These are phyloP conservation scores for Cheracebus regulus DNA, from an alignment of 2,797 vertebrate species.

Conservation along the genomic window DNA sequence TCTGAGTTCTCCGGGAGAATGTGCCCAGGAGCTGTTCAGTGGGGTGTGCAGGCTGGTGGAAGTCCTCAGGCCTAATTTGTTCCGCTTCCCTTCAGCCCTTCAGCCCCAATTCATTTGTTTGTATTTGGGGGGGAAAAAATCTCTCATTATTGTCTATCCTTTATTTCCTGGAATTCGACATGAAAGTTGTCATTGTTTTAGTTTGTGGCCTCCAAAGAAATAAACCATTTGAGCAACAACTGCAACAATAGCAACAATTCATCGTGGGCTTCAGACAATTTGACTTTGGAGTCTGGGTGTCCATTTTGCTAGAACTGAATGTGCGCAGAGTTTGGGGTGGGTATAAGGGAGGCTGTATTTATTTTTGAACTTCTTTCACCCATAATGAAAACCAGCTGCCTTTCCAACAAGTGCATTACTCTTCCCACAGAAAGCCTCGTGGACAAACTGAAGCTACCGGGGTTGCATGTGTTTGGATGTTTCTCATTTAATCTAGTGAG, in stretches of 20 bases:
- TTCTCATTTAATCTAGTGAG: background rate
- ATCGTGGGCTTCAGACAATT: background rate
- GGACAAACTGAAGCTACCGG: background rate
- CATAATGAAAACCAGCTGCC: slow-evolving; percentile 73
- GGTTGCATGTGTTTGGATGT: background rate
- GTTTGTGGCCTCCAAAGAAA: slow-evolving; percentile 33
- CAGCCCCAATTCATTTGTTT: slow-evolving; percentile 64
- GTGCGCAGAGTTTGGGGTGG: slow-evolving; percentile 50
- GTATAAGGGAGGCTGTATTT: slow-evolving; percentile 31
- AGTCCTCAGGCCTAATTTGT: slow-evolving; percentile 58
- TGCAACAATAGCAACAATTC: slow-evolving; percentile 1
- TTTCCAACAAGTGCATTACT: slow-evolving; percentile 38
- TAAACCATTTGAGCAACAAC: slow-evolving; percentile 14
- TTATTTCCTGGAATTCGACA: slow-evolving; percentile 66
- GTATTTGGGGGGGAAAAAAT: background rate
- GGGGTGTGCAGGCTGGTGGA: background rate
- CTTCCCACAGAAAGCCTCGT: slow-evolving; percentile 10
- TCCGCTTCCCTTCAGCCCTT: slow-evolving; percentile 45
- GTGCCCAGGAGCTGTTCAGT: background rate
- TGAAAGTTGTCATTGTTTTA: slow-evolving; percentile 72
- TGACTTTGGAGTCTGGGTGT: slow-evolving; percentile 65
- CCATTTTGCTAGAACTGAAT: slow-evolving; percentile 18
- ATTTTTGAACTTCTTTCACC: slow-evolving; percentile 66
- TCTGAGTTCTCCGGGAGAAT: slow-evolving; percentile 22
- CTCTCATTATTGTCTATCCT: slow-evolving; percentile 58